Conservation (phyloP, 2,888 invertebrate genomes). For the Tenthredo amoena region DNA sequence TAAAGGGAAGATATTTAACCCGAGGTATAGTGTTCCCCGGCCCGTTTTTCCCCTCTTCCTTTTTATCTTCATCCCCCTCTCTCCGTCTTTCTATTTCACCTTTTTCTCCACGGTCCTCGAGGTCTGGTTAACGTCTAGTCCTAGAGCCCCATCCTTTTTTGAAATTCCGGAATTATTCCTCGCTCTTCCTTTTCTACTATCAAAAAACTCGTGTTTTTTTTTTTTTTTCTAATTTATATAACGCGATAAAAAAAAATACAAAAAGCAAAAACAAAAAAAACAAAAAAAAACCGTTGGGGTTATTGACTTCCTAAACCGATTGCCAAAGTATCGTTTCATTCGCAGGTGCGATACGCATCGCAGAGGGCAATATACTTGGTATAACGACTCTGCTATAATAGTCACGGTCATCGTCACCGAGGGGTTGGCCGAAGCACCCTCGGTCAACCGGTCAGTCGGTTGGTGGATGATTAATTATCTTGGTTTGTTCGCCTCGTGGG, state of each 20-base stretch:
- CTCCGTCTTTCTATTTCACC: not conserved
- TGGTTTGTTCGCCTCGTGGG: slow-evolving; percentile 1
- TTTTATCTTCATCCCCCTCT: not conserved
- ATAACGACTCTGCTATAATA: not conserved
- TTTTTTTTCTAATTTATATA: too few relatives aligned
- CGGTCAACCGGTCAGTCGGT: slow-evolving; percentile 46
- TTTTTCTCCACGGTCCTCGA: not conserved
- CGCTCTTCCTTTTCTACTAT: not conserved
- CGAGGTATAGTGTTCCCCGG: slow-evolving; percentile 48
- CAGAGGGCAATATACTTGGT: not conserved
- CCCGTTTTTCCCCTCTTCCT: not conserved
- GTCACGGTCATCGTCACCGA: slow-evolving; percentile 34
- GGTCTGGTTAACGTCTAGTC: not conserved
- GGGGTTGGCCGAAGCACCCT: slow-evolving; percentile 33
- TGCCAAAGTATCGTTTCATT: slow-evolving; percentile 11
- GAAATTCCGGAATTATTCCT: not conserved
- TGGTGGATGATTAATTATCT: slow-evolving; percentile 47
- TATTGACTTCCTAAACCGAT: not conserved
- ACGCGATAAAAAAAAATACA: not conserved
- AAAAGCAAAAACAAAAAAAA: not conserved
- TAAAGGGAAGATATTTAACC: slow-evolving; percentile 50
- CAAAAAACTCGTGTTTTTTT: too few relatives aligned
- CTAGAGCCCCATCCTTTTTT: not conserved
- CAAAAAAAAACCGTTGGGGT: not conserved
- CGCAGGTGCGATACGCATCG: slow-evolving; percentile 1